These are phyloP conservation scores for Anguilla megastoma DNA, from an alignment of 2,797 vertebrate genomes.

Conservation along the genomic window DNA sequence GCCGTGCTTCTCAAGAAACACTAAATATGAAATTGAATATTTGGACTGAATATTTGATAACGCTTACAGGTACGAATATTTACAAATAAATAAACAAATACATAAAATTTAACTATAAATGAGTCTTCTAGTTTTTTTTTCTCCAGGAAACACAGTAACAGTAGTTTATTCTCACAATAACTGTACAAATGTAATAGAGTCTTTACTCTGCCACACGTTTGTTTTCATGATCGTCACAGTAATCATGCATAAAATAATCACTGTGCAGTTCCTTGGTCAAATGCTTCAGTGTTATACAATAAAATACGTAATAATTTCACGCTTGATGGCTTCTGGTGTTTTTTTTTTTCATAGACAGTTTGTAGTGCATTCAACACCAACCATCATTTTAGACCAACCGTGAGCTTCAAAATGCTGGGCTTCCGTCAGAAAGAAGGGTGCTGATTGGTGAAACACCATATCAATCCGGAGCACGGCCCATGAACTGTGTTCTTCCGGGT, in stretches of 20 bases:
- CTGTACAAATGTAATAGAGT: too few species aligned
- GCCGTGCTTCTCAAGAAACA: background rate
- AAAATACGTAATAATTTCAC: background rate
- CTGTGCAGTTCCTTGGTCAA: background rate
- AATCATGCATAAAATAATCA: background rate
- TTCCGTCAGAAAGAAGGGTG: background rate
- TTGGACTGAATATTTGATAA: too few species aligned
- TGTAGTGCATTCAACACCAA: background rate
- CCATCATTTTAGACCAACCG: background rate
- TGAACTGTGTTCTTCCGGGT: slow-evolving; percentile 18
- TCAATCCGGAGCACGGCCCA: slow-evolving; percentile 3
- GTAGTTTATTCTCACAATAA: too few species aligned
- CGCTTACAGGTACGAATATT: too few species aligned
- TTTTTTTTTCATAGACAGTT: background rate
- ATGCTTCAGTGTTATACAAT: background rate
- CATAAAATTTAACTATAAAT: background rate
- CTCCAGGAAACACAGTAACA: too few species aligned
- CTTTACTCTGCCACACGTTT: too few species aligned
- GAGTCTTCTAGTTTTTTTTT: background rate
- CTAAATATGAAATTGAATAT: background rate
- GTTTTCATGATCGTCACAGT: background rate
- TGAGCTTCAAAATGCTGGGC: background rate
- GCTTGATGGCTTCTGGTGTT: background rate
- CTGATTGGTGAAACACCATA: background rate
- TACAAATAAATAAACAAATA: too few species aligned